Percentiles rank a stretch among this genome's conserved stretches.
phyloP scores from a whole-genome alignment of 2,113 vertebrate genomes.

The Ellobius talpinus region DNA sequence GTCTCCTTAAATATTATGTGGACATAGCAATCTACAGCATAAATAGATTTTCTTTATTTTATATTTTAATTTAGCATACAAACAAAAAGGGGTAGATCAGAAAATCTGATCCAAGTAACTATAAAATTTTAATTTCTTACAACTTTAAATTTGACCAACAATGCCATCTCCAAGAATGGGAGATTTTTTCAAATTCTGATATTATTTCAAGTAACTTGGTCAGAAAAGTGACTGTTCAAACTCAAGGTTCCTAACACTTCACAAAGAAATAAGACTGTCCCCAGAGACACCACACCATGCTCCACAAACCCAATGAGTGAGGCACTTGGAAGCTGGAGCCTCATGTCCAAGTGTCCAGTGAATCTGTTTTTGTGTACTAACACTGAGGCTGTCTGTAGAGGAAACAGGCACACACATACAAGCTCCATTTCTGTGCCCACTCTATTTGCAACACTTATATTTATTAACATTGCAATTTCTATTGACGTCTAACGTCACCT shows the following conservation, averaged over 20 bases:
- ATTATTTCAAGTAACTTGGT: background rate
- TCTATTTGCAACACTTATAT: background rate
- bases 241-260: background rate
- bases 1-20: background rate
- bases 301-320: background rate
- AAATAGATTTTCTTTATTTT: background rate
- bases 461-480: background rate
- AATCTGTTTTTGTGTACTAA: background rate
- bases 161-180: background rate
- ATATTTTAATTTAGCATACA: constrained; percentile 20
- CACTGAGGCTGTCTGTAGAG: background rate
- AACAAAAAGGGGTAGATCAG: background rate
- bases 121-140: background rate
- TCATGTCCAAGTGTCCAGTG: background rate
- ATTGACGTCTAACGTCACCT: background rate
- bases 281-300: background rate
- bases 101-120: background rate
- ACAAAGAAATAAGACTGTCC: background rate
- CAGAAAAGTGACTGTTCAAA: background rate
- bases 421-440: background rate
- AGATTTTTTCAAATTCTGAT: background rate
- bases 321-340: background rate
- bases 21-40: background rate
- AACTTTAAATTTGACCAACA: background rate
- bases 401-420: fast-evolving